These are phyloP conservation scores for Isurus oxyrinchus DNA, from an alignment of 2,113 vertebrate genomes.

Conservation along the genomic window DNA sequence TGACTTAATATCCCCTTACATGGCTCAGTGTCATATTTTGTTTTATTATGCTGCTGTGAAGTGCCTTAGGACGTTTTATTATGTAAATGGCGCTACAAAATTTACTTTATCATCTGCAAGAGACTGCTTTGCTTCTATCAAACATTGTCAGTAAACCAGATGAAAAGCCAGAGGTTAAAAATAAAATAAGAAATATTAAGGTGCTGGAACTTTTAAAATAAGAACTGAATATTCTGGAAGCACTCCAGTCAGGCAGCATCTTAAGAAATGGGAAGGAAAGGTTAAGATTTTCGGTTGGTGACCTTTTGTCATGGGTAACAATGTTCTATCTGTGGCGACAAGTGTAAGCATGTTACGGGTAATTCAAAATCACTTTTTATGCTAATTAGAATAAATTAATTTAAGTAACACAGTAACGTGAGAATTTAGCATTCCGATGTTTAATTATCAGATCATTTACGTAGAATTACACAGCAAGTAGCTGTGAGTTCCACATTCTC, in stretches of 20 bases:
- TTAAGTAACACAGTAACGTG: neutral
- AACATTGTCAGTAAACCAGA: neutral
- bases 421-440: neutral
- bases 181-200: neutral
- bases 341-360: neutral
- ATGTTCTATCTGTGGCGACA: neutral
- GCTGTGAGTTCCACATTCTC: neutral
- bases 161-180: neutral
- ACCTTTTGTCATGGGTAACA: neutral
- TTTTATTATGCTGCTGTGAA: too few species aligned
- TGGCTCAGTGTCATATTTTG: too few species aligned
- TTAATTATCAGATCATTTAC: neutral
- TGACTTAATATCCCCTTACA: too few species aligned
- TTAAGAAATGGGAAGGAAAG: neutral
- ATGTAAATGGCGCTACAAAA: too few species aligned
- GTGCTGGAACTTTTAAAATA: too few species aligned
- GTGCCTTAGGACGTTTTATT: too few species aligned
- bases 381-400: neutral
- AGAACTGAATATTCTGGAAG: too few species aligned
- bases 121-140: neutral
- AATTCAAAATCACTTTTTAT: neutral
- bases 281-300: neutral
- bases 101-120: neutral
- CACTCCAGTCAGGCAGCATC: neutral
- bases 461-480: neutral